phyloP scores from a whole-genome alignment of 2,888 invertebrate genomes.

The Phasia obesa region DNA sequence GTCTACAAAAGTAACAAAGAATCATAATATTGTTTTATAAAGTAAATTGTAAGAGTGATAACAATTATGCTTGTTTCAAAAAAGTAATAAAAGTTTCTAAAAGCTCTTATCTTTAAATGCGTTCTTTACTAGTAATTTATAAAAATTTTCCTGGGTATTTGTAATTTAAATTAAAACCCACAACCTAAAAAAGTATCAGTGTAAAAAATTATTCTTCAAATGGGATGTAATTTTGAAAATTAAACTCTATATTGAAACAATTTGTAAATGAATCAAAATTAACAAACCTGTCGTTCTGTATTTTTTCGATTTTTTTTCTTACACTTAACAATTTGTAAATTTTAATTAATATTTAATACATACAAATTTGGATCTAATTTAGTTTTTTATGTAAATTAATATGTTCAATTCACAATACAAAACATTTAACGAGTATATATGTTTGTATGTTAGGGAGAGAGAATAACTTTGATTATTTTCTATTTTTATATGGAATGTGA shows the following conservation, averaged over 20 bases:
- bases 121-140: neutral
- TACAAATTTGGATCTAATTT: neutral
- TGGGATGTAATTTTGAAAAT: constrained; percentile 40
- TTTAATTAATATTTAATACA: constrained; percentile 33
- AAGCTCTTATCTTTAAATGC: no score
- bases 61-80: no score
- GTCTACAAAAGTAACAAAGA: no score
- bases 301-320: constrained; percentile 28
- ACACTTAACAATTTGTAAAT: constrained; percentile 46
- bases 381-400: neutral
- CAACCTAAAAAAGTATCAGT: constrained; percentile 37
- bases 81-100: no score
- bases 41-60: no score
- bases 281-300: neutral
- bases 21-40: no score
- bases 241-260: constrained; percentile 30
- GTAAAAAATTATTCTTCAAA: constrained; percentile 51
- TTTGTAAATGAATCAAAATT: constrained; percentile 69
- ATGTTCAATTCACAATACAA: neutral
- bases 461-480: no score
- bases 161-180: constrained; percentile 53
- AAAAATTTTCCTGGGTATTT: constrained; percentile 20
- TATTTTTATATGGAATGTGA: no score
- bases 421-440: neutral
- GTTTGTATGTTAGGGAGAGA: no score